Conservation (phyloP, 1,140 invertebrate species). For the Philopotamus ludificatus region DNA sequence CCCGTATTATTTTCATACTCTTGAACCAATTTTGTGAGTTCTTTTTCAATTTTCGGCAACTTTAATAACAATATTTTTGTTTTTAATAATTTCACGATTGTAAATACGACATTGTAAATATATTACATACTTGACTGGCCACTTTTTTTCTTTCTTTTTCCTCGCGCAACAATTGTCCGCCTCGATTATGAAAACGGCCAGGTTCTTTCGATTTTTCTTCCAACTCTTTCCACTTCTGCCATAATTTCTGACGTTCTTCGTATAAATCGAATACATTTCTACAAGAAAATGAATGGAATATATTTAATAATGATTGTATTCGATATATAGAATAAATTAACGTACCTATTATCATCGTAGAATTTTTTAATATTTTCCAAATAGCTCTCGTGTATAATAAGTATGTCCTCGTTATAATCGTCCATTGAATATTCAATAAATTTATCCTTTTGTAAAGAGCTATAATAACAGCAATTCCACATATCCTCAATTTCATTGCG, state of each 20-base stretch:
- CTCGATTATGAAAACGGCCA: slow-evolving; percentile 79
- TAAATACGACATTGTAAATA: too few relatives aligned
- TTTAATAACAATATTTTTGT: slow-evolving; percentile 44
- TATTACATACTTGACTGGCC: slow-evolving; percentile 54
- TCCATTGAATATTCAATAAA: slow-evolving; percentile 62
- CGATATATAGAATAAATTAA: slow-evolving; percentile 39
- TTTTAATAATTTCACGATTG: too few relatives aligned
- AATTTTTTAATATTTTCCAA: slow-evolving; percentile 65
- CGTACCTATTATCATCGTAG: slow-evolving; percentile 66
- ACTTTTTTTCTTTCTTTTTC: slow-evolving; percentile 77
- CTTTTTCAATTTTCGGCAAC: slow-evolving; percentile 66
- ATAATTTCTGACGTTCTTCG: slow-evolving; percentile 61
- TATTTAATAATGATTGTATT: slow-evolving; percentile 12
- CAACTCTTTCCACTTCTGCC: slow-evolving; percentile 67
- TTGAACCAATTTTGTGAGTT: slow-evolving; percentile 57
- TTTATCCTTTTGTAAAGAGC: slow-evolving; percentile 58
- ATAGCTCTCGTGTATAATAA: slow-evolving; percentile 74
- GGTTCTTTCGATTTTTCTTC: slow-evolving; percentile 72
- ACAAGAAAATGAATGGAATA: slow-evolving; percentile 30
- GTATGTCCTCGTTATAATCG: slow-evolving; percentile 71
- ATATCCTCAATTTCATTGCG: slow-evolving; percentile 65
- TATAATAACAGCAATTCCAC: slow-evolving; percentile 73
- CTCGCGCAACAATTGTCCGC: slow-evolving; percentile 77
- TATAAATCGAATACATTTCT: slow-evolving; percentile 65
- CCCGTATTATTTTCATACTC: slow-evolving; percentile 57